These are phyloP conservation scores for Mola mola DNA, from an alignment of 2,113 vertebrate species.

Conservation along the genomic window DNA sequence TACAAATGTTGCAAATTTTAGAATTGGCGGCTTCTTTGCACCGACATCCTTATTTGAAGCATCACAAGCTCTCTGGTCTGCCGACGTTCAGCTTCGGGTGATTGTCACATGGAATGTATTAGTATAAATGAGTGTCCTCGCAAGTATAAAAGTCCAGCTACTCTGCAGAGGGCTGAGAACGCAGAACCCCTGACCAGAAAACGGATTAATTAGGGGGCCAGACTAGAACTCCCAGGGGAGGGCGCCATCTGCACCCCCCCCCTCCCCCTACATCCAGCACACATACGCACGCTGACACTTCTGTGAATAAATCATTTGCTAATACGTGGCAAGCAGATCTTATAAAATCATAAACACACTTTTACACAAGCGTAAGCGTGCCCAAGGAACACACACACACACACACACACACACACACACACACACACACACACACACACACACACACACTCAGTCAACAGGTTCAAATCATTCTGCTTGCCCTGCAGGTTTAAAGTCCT, in stretches of 20 bases:
- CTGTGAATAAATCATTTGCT: slow-evolving; percentile 29
- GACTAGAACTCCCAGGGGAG: slow-evolving; percentile 28
- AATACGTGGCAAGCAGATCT: slow-evolving; percentile 5
- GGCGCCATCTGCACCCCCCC: slow-evolving; percentile 11
- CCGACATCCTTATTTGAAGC: too few relatives aligned
- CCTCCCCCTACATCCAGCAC: neutral
- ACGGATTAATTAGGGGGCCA: slow-evolving; percentile 58
- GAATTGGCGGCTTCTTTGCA: too few relatives aligned
- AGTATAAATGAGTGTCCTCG: neutral
- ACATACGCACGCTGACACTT: neutral
- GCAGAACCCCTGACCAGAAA: slow-evolving; percentile 42
- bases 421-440: neutral
- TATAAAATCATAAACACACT: slow-evolving; percentile 5
- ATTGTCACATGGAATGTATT: neutral
- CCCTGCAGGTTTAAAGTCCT: neutral
- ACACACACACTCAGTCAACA: neutral
- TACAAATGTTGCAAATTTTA: too few relatives aligned
- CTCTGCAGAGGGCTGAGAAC: slow-evolving; percentile 49
- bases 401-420: neutral
- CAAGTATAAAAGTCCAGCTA: neutral
- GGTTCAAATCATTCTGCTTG: slow-evolving; percentile 13
- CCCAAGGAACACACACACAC: neutral
- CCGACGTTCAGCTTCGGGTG: too few relatives aligned
- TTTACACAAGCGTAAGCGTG: slow-evolving; percentile 1
- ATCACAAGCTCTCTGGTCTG: too few relatives aligned